A percentile compares a stretch with the other conserved stretches of the same genome.
Evolutionary conservation across 1,140 invertebrate genomes (phyloP).

Genomic region (Aphelenchoides fujianensis): DNA sequence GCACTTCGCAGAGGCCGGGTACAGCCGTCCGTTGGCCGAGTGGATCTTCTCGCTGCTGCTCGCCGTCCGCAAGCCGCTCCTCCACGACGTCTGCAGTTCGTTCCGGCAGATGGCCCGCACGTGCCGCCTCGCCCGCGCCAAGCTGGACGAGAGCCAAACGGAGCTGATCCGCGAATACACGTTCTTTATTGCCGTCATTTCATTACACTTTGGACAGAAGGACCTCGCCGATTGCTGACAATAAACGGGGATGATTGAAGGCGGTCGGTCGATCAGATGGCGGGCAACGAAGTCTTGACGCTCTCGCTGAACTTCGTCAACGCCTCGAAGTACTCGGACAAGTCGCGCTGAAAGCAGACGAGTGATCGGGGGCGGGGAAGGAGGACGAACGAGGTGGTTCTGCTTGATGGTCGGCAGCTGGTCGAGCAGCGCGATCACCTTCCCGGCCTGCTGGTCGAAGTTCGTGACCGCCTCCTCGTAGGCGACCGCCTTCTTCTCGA

Average conservation of each 20-base stretch:
- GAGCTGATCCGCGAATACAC: constrained; percentile 34
- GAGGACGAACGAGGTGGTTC: constrained; percentile 13
- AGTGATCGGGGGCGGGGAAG: not conserved
- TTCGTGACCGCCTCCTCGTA: constrained; percentile 27
- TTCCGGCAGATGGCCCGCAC: constrained; percentile 27
- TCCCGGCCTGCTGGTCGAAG: constrained; percentile 25
- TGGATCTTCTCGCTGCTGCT: constrained; percentile 36
- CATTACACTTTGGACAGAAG: constrained; percentile 30
- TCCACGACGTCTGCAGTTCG: constrained; percentile 22
- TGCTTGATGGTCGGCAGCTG: constrained; percentile 20
- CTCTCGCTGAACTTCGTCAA: not conserved
- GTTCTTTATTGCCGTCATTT: constrained; percentile 37
- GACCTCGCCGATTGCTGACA: constrained; percentile 27
- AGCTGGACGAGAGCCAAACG: constrained; percentile 12
- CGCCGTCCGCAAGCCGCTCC: constrained; percentile 24
- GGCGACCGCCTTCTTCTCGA: constrained; percentile 30
- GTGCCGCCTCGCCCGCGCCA: constrained; percentile 19
- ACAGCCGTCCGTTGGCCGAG: constrained; percentile 28
- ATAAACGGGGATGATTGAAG: no score
- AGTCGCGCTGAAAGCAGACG: not conserved
- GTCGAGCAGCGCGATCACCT: constrained; percentile 20
- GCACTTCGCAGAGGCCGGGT: constrained; percentile 30
- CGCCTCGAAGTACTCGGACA: not conserved
- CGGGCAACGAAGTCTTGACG: not conserved
- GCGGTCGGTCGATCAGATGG: not conserved